Percentiles rank a stretch among this genome's conserved stretches.
These are phyloP conservation scores for Papilio polyxenes DNA, from an alignment of 1,140 invertebrate genomes.

Conservation along the genomic window DNA sequence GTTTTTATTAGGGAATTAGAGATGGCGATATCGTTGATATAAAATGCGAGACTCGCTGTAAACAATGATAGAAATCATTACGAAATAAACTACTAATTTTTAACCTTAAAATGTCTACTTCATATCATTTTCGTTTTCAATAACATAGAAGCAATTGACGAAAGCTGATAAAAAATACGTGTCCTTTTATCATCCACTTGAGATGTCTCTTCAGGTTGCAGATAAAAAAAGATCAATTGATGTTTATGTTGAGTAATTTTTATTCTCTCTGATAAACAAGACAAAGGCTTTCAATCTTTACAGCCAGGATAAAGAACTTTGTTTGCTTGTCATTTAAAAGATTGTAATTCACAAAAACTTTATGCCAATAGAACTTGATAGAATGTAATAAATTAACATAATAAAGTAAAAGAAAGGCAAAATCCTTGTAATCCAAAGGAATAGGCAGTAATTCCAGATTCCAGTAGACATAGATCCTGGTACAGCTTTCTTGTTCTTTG, in stretches of 20 bases:
- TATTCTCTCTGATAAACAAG: background rate
- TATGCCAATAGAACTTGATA: too few species aligned
- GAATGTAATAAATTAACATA: background rate
- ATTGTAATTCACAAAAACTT: too few species aligned
- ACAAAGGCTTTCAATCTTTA: background rate
- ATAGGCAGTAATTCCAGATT: background rate
- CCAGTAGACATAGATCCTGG: background rate
- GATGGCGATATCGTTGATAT: too few species aligned
- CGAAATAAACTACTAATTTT: conserved; percentile 3
- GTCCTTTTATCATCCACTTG: conserved; percentile 31
- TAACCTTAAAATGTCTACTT: conserved; percentile 2
- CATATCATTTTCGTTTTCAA: conserved; percentile 4
- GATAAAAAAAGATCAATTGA: conserved; percentile 24
- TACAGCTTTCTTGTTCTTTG: background rate
- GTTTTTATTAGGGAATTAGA: too few species aligned
- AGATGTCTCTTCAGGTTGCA: conserved; percentile 26
- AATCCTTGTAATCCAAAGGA: background rate
- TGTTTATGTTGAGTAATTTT: background rate
- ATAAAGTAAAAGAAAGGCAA: background rate
- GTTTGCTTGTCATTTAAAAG: background rate
- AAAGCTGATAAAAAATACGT: conserved; percentile 18
- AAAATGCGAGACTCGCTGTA: background rate
- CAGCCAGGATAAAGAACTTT: background rate
- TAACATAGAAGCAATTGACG: conserved; percentile 14
- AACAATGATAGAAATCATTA: background rate